Evolutionary conservation across 64 coral and sea anemone genomes (phyloP).

Genomic region (Montipora efflorescens): DNA sequence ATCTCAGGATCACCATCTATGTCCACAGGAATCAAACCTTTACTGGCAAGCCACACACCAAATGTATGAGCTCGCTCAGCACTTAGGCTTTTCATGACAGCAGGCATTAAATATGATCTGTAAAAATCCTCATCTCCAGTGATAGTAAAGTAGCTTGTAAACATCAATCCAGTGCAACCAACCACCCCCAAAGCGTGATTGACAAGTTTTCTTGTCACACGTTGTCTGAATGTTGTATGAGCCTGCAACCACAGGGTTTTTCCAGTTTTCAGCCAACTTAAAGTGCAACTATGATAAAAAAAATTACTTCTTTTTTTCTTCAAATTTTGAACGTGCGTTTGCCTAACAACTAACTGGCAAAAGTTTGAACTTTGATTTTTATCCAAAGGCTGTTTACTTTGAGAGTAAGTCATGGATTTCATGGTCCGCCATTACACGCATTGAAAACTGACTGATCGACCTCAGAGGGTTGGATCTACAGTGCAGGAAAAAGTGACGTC

Average conservation of each 20-base stretch:
- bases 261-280: no score
- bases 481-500: no score
- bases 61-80: constrained; percentile 85
- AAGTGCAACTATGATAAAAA: no score
- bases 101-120: constrained; percentile 78
- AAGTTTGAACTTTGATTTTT: no score
- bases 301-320: no score
- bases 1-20: constrained; percentile 62
- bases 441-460: no score
- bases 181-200: constrained; percentile 67
- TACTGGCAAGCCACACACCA: constrained; percentile 84
- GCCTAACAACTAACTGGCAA: no score
- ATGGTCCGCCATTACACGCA: no score
- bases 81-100: constrained; percentile 64
- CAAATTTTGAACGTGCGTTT: no score
- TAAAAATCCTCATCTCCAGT: constrained; percentile 94
- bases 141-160: constrained; percentile 66
- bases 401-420: no score
- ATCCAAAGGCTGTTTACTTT: no score
- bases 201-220: constrained; percentile 56
- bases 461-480: no score
- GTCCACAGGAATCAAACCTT: constrained; percentile 81
- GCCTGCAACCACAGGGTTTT: not conserved
- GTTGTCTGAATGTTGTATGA: not conserved
- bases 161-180: constrained; percentile 67